A percentile compares a stretch with the other conserved stretches of the same genome.
phyloP scores from a whole-genome alignment of 92 coral and sea anemone species.

The Pocillopora grandis region DNA sequence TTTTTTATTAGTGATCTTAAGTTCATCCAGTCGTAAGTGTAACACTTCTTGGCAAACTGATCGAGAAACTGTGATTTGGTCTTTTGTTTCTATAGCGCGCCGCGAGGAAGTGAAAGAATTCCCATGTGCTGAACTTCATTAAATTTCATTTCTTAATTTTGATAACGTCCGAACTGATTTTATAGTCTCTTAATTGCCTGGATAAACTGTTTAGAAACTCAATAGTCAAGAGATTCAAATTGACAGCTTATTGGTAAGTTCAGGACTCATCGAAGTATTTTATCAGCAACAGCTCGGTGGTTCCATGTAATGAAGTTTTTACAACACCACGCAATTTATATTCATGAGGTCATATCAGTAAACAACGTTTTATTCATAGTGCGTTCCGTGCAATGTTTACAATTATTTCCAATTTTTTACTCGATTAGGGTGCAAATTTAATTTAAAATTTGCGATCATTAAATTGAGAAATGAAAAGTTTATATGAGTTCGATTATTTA shows the following conservation, averaged over 20 bases:
- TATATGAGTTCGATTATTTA: constrained; percentile 10
- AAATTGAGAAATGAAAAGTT: neutral
- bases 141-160: constrained; percentile 59
- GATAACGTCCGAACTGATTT: constrained; percentile 45
- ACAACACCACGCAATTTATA: constrained; percentile 76
- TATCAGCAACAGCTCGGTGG: constrained; percentile 61
- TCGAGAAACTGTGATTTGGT: constrained; percentile 62
- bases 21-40: constrained; percentile 12
- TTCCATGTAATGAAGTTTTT: constrained; percentile 65
- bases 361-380: constrained; percentile 82
- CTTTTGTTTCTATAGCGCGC: constrained; percentile 86
- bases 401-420: constrained; percentile 50
- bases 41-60: constrained; percentile 19
- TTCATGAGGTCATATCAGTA: constrained; percentile 90
- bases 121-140: constrained; percentile 89
- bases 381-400: constrained; percentile 55
- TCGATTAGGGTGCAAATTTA: constrained; percentile 24
- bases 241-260: constrained; percentile 12
- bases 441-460: constrained; percentile 10
- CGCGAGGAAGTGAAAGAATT: constrained; percentile 88
- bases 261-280: constrained; percentile 36
- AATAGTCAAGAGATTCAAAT: constrained; percentile 4
- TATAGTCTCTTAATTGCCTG: constrained; percentile 40
- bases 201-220: constrained; percentile 24
- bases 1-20: constrained; percentile 39